phyloP scores from a whole-genome alignment of 2,888 invertebrate genomes.

The Thecophora atra region DNA sequence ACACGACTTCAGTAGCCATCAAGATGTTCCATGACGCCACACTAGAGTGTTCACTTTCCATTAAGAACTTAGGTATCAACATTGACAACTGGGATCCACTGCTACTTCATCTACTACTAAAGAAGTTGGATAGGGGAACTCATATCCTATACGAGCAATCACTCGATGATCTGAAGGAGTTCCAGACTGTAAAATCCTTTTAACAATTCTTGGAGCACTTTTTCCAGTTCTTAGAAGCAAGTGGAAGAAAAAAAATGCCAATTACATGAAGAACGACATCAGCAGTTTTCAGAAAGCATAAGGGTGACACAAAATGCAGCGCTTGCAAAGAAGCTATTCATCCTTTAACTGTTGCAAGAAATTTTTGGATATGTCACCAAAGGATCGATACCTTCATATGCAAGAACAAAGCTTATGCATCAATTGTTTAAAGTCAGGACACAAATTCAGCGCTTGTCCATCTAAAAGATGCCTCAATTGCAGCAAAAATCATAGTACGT shows the following conservation, averaged over 20 bases:
- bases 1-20: no score
- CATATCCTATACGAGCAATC: no score
- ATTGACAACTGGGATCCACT: no score
- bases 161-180: neutral
- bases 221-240: neutral
- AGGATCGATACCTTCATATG: neutral
- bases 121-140: no score
- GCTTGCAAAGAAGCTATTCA: neutral
- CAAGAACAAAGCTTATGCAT: neutral
- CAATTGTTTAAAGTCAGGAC: neutral
- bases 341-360: neutral
- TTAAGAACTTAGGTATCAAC: no score
- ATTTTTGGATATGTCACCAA: neutral
- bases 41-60: no score
- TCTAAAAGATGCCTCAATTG: slow-evolving; percentile 2
- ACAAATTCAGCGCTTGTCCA: neutral
- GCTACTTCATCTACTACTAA: no score
- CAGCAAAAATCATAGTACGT: neutral
- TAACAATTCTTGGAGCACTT: neutral
- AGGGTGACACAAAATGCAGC: neutral
- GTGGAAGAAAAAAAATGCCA: no score
- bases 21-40: no score
- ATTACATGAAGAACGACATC: neutral
- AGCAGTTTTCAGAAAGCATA: neutral
- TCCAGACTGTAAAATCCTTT: neutral